Base-by-base conservation (phyloP, 2,888 invertebrate species). In the Andrena bucephala region DNA sequence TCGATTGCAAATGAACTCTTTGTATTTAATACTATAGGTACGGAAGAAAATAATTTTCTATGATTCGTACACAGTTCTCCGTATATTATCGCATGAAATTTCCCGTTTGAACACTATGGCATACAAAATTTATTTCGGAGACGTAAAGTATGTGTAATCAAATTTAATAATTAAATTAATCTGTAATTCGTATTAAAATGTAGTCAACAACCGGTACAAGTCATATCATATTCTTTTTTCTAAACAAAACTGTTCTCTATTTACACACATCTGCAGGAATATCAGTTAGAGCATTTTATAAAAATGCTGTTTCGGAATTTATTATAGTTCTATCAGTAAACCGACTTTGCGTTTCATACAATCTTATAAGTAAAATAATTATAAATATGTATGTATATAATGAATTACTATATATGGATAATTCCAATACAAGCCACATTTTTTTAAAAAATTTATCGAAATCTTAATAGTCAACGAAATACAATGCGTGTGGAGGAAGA, bases 401-500 rank as follows among this genome's bases (percentile, higher is more conserved):
- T 24, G 57, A 57, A 57, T 20, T 57, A 24, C 10, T 57, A 57
- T 57, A 10, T 57, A 57, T 74, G 62, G 29, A 79, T 72, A 74
- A 79, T 78, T 75, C 54, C 62, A 72, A 54, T 73, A 67, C 36
- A 78, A 86, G 60, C 76, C 71, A 80, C 63, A 42, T 31, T 60
- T 69, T 65, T 66, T 72, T 77, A n/a, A n/a, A n/a, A 69, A 88
- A 78, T 84, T 54, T 66, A 75, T 82, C 66, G 36, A 54, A 74
- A 60, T 48, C 62, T 81, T 74, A 60, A 74, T 77, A 60, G 36
- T 50, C 54, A 62, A 54, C 29, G n/a, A 62, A 65, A 82, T 50
- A 42, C 59, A 78, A 87, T 68, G 65, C 74, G 13, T 69, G 69
- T 50, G 83, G 73, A 83, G 87, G 88, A 87, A 89, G 89, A 89